Percentiles rank a stretch among this genome's conserved stretches.
phyloP scores from a whole-genome alignment of 1,140 invertebrate species.

The Chionoecetes opilio region DNA sequence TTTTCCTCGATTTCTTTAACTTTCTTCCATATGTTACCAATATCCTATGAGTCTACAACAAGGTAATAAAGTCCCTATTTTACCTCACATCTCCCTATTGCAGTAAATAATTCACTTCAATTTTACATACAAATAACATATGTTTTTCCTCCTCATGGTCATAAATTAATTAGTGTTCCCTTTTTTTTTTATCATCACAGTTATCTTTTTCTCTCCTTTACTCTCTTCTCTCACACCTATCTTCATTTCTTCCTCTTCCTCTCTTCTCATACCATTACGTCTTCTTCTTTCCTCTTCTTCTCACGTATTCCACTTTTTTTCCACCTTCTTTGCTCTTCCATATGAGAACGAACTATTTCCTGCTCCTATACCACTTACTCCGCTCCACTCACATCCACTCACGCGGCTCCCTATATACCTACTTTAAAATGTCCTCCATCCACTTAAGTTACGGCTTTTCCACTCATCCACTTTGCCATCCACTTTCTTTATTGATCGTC shows the following conservation, averaged over 20 bases:
- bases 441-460: constrained; percentile 18
- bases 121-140: too few species aligned
- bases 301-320: not conserved
- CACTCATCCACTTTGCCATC: constrained; percentile 3
- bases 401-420: not conserved
- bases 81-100: too few species aligned
- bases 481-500: constrained; percentile 9
- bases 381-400: constrained; percentile 15
- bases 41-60: too few species aligned
- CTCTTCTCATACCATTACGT: not conserved
- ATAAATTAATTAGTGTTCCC: too few species aligned
- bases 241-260: not conserved
- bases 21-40: too few species aligned
- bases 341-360: not conserved
- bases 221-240: not conserved
- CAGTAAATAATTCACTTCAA: too few species aligned
- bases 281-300: not conserved
- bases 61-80: too few species aligned
- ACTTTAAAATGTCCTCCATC: not conserved
- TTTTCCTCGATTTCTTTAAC: too few species aligned
- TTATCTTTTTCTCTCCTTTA: not conserved
- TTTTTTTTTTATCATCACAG: too few species aligned
- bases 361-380: not conserved
- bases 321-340: not conserved
- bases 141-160: too few species aligned